Conservation (phyloP, 2,113 vertebrate genomes). For the Orthochromis malagaraziensis region DNA sequence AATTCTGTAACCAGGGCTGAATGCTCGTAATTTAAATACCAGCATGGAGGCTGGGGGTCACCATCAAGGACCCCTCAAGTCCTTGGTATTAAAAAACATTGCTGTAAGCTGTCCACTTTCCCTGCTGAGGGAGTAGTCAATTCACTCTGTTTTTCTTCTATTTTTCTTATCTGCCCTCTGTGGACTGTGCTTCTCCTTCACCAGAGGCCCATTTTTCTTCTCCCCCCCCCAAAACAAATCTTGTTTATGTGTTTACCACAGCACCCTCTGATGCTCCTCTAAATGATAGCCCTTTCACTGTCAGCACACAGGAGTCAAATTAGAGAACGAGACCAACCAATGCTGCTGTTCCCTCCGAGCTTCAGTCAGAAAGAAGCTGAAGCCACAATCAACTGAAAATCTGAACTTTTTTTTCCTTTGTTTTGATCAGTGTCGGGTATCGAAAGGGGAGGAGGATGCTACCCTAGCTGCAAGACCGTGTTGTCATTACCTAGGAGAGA, state of each 20-base stretch:
- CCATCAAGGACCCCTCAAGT: neutral
- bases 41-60: neutral
- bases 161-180: slow-evolving; percentile 37
- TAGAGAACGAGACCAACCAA: slow-evolving; percentile 20
- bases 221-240: neutral
- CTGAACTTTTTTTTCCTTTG: slow-evolving; percentile 3
- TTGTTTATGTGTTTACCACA: slow-evolving; percentile 61
- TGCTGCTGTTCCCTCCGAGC: neutral
- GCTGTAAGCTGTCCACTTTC: slow-evolving; percentile 44
- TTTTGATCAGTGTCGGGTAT: slow-evolving; percentile 37
- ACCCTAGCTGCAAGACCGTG: neutral
- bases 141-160: slow-evolving; percentile 35
- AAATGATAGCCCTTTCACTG: slow-evolving; percentile 54
- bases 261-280: slow-evolving; percentile 28
- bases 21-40: neutral
- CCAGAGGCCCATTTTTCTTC: slow-evolving; percentile 32
- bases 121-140: slow-evolving; percentile 45
- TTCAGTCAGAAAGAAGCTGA: neutral
- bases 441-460: slow-evolving; percentile 7
- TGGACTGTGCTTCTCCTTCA: slow-evolving; percentile 43
- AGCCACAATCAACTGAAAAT: slow-evolving; percentile 32
- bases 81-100: neutral
- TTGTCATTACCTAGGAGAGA: slow-evolving; percentile 31
- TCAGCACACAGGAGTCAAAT: slow-evolving; percentile 55
- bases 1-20: neutral